These are phyloP conservation scores for Nothoprocta pentlandii DNA, from an alignment of 2,113 vertebrate genomes.

Conservation along the genomic window DNA sequence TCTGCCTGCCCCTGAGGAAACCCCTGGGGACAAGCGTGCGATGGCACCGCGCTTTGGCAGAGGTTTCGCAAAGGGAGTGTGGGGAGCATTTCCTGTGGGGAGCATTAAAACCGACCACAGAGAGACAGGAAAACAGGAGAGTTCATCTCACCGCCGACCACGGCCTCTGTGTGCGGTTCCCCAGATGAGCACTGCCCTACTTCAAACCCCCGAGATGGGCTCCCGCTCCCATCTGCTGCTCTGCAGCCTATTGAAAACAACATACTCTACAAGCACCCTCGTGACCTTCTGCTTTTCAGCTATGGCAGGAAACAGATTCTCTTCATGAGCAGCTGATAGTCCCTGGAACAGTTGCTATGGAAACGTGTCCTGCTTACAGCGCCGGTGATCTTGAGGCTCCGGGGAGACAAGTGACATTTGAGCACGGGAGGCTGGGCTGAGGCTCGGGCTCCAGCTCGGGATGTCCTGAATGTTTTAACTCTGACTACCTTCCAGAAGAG, in stretches of 20 bases:
- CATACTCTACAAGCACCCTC: neutral
- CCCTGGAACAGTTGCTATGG: neutral
- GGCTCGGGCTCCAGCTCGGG: neutral
- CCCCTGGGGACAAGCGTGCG: no score
- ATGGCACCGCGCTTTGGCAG: no score
- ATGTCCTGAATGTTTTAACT: rapidly evolving
- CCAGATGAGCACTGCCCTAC: neutral
- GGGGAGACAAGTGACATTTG: neutral
- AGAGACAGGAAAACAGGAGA: neutral
- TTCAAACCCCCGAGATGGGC: neutral
- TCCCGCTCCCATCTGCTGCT: neutral
- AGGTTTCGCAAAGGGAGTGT: no score
- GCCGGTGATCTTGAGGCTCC: rapidly evolving
- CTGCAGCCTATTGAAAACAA: neutral
- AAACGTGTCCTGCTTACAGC: neutral
- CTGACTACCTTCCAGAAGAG: neutral
- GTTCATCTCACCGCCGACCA: neutral
- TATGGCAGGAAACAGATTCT: neutral
- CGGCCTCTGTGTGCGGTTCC: no score
- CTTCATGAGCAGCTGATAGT: neutral
- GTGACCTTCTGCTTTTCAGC: neutral
- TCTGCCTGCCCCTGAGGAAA: no score
- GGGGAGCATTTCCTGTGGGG: no score
- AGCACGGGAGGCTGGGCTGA: neutral
- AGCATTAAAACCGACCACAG: no score